A percentile compares a stretch with the other conserved stretches of the same genome.
Conservation (phyloP, 2,888 invertebrate species). For the Charanyca ferruginea region DNA sequence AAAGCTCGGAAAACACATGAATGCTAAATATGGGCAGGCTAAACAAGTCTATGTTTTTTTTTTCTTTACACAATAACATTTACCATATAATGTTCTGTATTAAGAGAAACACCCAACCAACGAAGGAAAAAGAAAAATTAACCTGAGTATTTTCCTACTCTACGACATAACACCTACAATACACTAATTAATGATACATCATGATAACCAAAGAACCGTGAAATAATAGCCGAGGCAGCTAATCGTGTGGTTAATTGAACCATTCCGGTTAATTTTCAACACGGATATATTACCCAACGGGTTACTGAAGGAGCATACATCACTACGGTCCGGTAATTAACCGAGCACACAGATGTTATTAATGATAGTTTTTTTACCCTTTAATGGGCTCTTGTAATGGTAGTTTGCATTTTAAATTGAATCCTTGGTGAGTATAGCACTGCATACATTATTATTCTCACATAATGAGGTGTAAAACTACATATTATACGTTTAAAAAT, state of each 20-base stretch:
- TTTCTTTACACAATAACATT: no score
- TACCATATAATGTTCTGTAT: no score
- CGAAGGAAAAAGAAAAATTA: neutral
- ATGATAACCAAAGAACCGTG: constrained; percentile 51
- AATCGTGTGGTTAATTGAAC: constrained; percentile 64
- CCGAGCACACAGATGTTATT: constrained; percentile 55
- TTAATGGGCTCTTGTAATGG: constrained; percentile 32
- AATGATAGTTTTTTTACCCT: constrained; percentile 55
- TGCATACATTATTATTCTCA: neutral
- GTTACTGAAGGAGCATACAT: constrained; percentile 61
- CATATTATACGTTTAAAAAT: neutral
- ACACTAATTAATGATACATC: constrained; percentile 38
- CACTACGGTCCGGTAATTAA: constrained; percentile 56
- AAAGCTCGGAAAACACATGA: neutral
- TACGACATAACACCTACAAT: constrained; percentile 13
- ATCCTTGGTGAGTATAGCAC: neutral
- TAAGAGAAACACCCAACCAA: neutral
- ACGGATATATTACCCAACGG: constrained; percentile 58
- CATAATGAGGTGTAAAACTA: neutral
- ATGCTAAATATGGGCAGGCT: neutral
- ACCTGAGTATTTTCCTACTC: neutral
- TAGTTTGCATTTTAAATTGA: constrained; percentile 52
- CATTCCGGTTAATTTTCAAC: constrained; percentile 60
- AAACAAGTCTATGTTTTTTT: no score
- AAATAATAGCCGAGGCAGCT: constrained; percentile 44